Evolutionary conservation across 2,113 vertebrate species (phyloP).

Genomic region (Barbus barbus): DNA sequence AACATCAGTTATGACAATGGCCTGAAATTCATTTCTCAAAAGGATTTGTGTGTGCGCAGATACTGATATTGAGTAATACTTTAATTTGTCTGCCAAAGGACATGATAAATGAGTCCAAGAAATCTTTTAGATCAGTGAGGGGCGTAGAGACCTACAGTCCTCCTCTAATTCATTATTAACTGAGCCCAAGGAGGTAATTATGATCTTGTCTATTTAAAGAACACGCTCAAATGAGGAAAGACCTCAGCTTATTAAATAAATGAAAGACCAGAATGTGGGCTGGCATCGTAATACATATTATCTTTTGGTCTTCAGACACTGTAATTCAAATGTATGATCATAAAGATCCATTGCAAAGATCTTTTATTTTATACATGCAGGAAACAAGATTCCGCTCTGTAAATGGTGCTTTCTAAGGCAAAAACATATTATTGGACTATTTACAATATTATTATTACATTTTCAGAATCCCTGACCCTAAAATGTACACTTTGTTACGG

Average conservation of each 20-base stretch:
- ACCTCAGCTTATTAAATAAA: constrained; percentile 36
- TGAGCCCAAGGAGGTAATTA: constrained; percentile 23
- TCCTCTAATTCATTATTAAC: constrained; percentile 35
- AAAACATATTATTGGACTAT: no score
- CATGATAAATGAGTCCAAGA: neutral
- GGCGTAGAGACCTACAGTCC: neutral
- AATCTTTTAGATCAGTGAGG: constrained; percentile 1
- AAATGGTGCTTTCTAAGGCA: no score
- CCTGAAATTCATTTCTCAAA: neutral
- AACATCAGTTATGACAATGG: neutral
- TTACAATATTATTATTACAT: no score
- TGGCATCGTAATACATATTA: neutral
- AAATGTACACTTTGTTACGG: neutral
- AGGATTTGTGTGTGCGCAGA: constrained; percentile 7
- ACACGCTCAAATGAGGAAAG: constrained; percentile 13
- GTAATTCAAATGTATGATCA: neutral
- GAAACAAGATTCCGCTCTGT: neutral
- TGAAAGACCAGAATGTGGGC: neutral
- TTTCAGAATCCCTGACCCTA: no score
- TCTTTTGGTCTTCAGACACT: neutral
- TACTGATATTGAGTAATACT: neutral
- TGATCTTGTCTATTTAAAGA: constrained; percentile 17
- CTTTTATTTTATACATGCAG: neutral
- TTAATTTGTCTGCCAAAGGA: neutral
- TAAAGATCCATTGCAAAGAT: neutral